Base-by-base conservation (phyloP, 1,140 invertebrate species). In the Agrypnia vestita region DNA sequence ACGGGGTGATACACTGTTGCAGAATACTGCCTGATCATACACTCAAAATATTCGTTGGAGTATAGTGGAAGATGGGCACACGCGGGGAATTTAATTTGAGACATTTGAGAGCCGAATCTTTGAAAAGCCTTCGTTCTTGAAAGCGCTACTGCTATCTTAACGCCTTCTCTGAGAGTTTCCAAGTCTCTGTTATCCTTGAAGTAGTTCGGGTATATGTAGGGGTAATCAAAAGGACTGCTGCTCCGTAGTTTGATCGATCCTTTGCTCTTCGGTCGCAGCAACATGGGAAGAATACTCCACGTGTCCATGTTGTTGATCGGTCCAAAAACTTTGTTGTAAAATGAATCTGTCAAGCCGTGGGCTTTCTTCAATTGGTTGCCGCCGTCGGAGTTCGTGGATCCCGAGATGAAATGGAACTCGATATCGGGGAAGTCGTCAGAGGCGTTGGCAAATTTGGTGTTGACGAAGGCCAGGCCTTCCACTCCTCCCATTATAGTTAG, bases 161-260 rank as follows among this genome's bases (percentile, higher is more conserved):
- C 95, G 0, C 96, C 96, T 87, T 97, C 96, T 4, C 97, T 90
- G 46, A 97, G 86, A 0, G 93, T 94, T 43, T 93, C 93, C 81
- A 97, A 91, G 84, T 98, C 96, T 15, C 92, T 90, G 0, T 94
- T 94, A 72, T 97, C 94, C 7, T 91, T 90, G 82, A 98, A 93
- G 84, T 98, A 98, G 85, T 97, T 97, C 0, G 98, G 96, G 85
- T 97, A 95, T 69, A 99, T 97, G 13, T 97, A 91, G 0, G 98
- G 98, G 85, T 97, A 95, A 81, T 97, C 94, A 79, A 94, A 94
- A 0, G 98, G 98, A 89, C 98, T 95, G 17, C 92, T 92, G 73
- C 94, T 95, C 7, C 95, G 89, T 4, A 98, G 85, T 79, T 93
- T 94, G 13, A 98, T 95, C 13, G 91, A 89, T 0, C 97, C 97